Percentiles rank a stretch among this genome's conserved stretches.
phyloP scores from a whole-genome alignment of 1,140 invertebrate species.

The Schlechtendalia chinensis region DNA sequence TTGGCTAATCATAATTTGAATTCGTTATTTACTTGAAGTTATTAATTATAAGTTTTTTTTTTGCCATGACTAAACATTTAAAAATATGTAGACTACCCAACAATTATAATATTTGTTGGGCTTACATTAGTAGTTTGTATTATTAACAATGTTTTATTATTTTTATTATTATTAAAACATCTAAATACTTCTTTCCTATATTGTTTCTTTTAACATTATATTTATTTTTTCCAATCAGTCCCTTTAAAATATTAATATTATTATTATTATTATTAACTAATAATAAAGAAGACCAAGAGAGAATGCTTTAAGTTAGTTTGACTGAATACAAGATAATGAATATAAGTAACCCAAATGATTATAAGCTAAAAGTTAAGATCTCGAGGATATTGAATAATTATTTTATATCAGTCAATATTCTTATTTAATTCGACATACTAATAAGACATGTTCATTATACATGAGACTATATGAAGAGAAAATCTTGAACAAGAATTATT shows the following conservation, averaged over 20 bases:
- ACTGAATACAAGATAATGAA: not conserved
- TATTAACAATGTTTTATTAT: slow-evolving; percentile 20
- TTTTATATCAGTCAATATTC: not conserved
- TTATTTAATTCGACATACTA: not conserved
- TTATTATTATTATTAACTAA: not conserved
- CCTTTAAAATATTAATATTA: not conserved
- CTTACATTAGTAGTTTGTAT: slow-evolving; percentile 43
- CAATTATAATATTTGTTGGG: slow-evolving; percentile 25
- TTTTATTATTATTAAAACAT: slow-evolving; percentile 16
- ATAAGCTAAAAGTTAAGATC: not conserved
- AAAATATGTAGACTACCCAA: slow-evolving; percentile 35
- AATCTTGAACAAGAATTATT: slow-evolving; percentile 18
- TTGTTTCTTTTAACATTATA: not conserved
- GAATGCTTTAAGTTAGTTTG: not conserved
- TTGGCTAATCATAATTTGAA: slow-evolving; percentile 29
- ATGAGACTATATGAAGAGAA: not conserved
- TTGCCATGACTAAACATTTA: slow-evolving; percentile 5
- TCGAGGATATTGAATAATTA: not conserved
- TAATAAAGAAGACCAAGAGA: slow-evolving; percentile 4
- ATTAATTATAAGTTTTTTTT: slow-evolving; percentile 29
- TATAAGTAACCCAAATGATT: not conserved
- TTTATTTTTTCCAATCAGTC: not conserved
- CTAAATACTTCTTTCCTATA: not conserved
- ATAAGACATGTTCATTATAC: not conserved
- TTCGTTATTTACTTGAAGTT: slow-evolving; percentile 20